Evolutionary conservation across 2,113 vertebrate species (phyloP), one percentile per base, ranked within the genome.

Genomic region (Polypterus bichir): DNA sequence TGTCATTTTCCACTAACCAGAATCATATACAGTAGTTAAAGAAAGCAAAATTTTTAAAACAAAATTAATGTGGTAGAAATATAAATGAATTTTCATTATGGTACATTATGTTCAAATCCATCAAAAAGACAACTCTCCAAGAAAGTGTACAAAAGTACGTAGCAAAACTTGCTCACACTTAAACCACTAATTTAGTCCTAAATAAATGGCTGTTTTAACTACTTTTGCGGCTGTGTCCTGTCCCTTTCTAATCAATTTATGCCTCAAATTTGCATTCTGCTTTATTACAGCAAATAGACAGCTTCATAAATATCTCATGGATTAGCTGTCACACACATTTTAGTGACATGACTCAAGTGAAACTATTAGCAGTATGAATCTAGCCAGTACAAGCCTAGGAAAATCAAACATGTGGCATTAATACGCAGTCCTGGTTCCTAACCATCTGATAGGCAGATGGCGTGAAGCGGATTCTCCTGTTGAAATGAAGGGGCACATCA

Each of bases 391-490:
- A 85, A 85, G 83, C 81, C 82, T 84, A 86, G 77, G 79, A 81
- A 86, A 90, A 89, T 87, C 78, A 81, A 92, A 92, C 92, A 93
- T 85, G 90, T 92, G 91, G 88, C 88, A 91, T 91, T 90, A 92
- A 88, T 87, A 91, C 88, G 85, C 87, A 90, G 82, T 82, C 86
- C 84, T 86, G 85, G 81, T 90, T 92, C 84, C 82, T 83, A 86
- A 88, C 88, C 89, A 94, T 92, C 91, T 91, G 92, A 97, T 90
- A 89, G 89, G 90, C 96, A 97, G 94, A 97, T 97, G 93, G 93
- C 73, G 81, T 79, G 85, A 88, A 88, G 85, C 83, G 82, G 79
- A 89, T 86, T 86, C 85, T 89, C 87, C 89, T 90, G 86, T 84
- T 92, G 90, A 90, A 90, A 91, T 86, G 89, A 90, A 91, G 89